A percentile compares a stretch with the other conserved stretches of the same genome.
Evolutionary conservation across 2,888 invertebrate species (phyloP).

Genomic region (Calameuta filiformis): DNA sequence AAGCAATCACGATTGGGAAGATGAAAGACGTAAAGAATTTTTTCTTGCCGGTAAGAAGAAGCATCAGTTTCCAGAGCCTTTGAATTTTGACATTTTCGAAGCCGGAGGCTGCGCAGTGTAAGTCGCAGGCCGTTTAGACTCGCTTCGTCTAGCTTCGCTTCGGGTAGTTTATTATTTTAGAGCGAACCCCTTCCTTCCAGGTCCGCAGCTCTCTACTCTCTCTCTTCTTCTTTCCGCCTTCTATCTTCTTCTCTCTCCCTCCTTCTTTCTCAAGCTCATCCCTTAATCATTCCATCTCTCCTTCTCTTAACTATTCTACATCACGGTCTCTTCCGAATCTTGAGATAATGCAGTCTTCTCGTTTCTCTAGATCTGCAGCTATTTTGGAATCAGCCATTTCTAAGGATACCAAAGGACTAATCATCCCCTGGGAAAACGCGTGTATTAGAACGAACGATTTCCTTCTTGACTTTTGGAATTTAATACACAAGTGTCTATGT

Average conservation of each 20-base stretch:
- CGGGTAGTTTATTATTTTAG: constrained; percentile 55
- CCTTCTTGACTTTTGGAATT: neutral
- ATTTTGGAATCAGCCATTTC: constrained; percentile 20
- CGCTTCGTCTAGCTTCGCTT: constrained; percentile 28
- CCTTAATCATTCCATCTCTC: constrained; percentile 12
- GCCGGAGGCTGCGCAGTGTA: constrained; percentile 33
- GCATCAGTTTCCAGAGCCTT: constrained; percentile 22
- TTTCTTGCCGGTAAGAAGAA: constrained; percentile 18
- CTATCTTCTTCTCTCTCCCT: constrained; percentile 22
- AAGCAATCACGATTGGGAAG: neutral
- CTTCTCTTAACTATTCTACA: constrained; percentile 1
- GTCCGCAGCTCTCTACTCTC: constrained; percentile 18
- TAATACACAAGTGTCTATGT: neutral
- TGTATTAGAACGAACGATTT: neutral
- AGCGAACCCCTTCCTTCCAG: constrained; percentile 45
- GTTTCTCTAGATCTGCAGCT: constrained; percentile 25
- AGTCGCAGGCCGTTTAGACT: constrained; percentile 35
- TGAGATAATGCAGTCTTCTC: constrained; percentile 39
- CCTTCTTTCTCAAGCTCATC: constrained; percentile 18
- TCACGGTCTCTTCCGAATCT: constrained; percentile 13
- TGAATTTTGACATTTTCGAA: constrained; percentile 20
- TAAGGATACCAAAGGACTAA: neutral
- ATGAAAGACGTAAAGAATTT: neutral
- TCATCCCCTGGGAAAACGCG: neutral
- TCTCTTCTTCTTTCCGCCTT: constrained; percentile 23